These are phyloP conservation scores for Alfaro cultratus DNA, from an alignment of 2,797 vertebrate genomes.

Conservation along the genomic window DNA sequence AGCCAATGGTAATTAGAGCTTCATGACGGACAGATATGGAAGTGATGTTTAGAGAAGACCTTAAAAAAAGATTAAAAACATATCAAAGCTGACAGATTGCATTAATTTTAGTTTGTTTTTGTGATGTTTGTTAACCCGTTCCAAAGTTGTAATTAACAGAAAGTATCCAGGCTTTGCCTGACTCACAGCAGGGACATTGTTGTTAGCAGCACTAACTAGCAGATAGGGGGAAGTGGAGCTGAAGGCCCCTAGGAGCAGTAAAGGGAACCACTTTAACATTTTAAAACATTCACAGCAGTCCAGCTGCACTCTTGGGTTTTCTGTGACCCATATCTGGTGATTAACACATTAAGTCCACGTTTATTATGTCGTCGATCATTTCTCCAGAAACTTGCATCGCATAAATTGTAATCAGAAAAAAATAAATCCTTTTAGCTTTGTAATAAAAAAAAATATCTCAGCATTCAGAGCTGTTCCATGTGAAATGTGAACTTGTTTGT, in stretches of 20 bases:
- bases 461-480: background rate
- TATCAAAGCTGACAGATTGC: background rate
- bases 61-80: background rate
- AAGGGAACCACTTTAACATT: background rate
- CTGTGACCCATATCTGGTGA: background rate
- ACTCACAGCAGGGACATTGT: background rate
- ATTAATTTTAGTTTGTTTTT: background rate
- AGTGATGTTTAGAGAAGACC: background rate
- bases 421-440: background rate
- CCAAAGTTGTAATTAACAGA: background rate
- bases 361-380: background rate
- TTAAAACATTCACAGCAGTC: slow-evolving; percentile 3
- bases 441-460: background rate
- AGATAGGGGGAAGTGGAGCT: background rate
- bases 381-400: background rate
- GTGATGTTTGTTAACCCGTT: no score
- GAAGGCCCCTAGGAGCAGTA: background rate
- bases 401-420: background rate
- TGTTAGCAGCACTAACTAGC: slow-evolving; percentile 3
- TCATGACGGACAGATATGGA: background rate
- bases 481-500: background rate
- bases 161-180: background rate
- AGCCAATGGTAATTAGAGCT: background rate
- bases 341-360: background rate
- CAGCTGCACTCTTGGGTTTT: background rate